A percentile compares a stretch with the other conserved stretches of the same genome.
Conservation (phyloP, 2,888 invertebrate species). For the Mellilla xanthometata region DNA sequence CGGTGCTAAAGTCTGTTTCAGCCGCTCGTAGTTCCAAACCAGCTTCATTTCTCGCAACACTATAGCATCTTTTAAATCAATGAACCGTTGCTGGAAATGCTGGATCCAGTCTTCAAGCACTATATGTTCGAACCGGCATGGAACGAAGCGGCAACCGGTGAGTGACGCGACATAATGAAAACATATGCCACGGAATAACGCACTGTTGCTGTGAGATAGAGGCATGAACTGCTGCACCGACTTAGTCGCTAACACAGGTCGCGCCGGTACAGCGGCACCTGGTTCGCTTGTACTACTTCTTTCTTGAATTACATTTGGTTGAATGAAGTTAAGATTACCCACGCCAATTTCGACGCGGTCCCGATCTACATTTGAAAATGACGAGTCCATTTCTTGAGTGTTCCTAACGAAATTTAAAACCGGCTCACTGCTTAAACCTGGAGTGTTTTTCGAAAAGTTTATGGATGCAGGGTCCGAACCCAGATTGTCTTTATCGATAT, state of each 20-base stretch:
- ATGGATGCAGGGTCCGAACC: too few relatives aligned
- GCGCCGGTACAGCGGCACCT: not conserved
- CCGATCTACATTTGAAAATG: too few relatives aligned
- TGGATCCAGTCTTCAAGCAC: constrained; percentile 10
- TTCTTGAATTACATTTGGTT: too few relatives aligned
- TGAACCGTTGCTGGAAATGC: constrained; percentile 32
- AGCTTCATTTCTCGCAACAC: constrained; percentile 55
- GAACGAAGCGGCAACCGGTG: constrained; percentile 47
- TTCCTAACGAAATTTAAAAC: too few relatives aligned
- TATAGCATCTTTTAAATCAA: constrained; percentile 32
- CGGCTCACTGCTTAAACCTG: too few relatives aligned
- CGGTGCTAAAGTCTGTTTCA: not conserved
- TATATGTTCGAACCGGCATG: constrained; percentile 48
- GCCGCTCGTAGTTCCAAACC: not conserved
- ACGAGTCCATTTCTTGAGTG: too few relatives aligned
- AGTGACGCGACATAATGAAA: constrained; percentile 46
- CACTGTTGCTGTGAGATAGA: constrained; percentile 23
- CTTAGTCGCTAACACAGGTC: not conserved
- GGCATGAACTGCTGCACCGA: not conserved
- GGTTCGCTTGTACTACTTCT: too few relatives aligned
- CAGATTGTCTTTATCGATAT: too few relatives aligned
- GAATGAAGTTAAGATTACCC: too few relatives aligned
- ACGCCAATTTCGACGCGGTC: too few relatives aligned
- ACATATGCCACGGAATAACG: constrained; percentile 49
- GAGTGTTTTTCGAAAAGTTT: too few relatives aligned